Evolutionary conservation across 2,113 vertebrate genomes (phyloP).

Genomic region (Pseudorhombus dupliciocellatus): DNA sequence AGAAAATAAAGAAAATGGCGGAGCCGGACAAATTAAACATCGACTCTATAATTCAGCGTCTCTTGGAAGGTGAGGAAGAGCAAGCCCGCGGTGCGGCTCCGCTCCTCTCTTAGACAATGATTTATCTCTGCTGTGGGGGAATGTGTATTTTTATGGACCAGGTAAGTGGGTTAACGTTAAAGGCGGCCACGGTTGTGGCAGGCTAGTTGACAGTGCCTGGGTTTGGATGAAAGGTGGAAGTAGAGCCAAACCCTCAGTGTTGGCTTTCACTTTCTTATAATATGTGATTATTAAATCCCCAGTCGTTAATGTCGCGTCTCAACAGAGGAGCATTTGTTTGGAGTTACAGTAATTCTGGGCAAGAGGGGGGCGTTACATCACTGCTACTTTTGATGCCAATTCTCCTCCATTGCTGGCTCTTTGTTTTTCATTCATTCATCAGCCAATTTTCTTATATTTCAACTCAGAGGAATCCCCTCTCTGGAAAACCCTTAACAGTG

Average conservation of each 20-base stretch:
- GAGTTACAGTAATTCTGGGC: neutral
- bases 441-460: neutral
- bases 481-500: no score
- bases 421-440: neutral
- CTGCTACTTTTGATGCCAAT: neutral
- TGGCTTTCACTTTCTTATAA: neutral
- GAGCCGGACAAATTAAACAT: constrained; percentile 94
- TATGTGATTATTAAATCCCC: neutral
- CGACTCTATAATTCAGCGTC: constrained; percentile 95
- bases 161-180: constrained; percentile 20
- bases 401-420: neutral
- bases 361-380: neutral
- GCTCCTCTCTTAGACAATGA: neutral
- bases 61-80: constrained; percentile 88
- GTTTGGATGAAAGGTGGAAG: constrained; percentile 5
- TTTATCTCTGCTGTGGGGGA: neutral
- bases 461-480: neutral
- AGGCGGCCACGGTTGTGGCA: constrained; percentile 23
- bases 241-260: neutral
- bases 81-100: neutral
- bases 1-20: constrained; percentile 84
- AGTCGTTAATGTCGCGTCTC: neutral
- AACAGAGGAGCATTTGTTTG: neutral
- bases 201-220: constrained; percentile 18
- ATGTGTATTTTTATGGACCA: neutral